A percentile compares a stretch with the other conserved stretches of the same genome.
Evolutionary conservation across 1,140 invertebrate species (phyloP).

Genomic region (Euschistus heros): DNA sequence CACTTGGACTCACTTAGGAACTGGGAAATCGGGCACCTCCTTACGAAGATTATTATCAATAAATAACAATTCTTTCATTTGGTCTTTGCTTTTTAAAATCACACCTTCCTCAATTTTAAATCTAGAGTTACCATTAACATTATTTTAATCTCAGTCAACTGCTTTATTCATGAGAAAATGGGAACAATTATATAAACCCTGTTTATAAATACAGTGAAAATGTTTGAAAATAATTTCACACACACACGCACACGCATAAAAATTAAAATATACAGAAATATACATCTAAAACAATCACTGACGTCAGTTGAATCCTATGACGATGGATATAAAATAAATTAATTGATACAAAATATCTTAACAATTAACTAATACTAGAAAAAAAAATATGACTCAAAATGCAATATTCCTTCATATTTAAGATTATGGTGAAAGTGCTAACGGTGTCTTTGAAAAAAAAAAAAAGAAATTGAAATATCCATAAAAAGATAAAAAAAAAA

Average conservation of each 20-base stretch:
- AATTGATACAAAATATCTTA: conserved; percentile 17
- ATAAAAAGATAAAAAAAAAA: background rate
- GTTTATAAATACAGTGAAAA: conserved; percentile 15
- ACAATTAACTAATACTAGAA: conserved; percentile 19
- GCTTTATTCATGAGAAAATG: conserved; percentile 5
- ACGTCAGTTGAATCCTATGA: background rate
- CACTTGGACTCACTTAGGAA: conserved; percentile 18
- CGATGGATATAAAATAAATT: conserved; percentile 17
- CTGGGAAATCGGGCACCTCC: conserved; percentile 13
- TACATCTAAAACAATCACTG: conserved; percentile 13
- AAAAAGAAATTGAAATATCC: conserved; percentile 3
- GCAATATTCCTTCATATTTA: background rate
- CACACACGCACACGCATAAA: background rate
- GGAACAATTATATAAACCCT: conserved; percentile 19
- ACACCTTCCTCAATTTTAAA: conserved; percentile 12
- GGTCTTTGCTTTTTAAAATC: conserved; percentile 19
- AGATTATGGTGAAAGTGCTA: background rate
- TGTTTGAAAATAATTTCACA: conserved; percentile 8
- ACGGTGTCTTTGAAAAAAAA: background rate
- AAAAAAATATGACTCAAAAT: conserved; percentile 16
- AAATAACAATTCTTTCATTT: conserved; percentile 17
- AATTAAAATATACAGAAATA: conserved; percentile 11
- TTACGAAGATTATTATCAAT: conserved; percentile 14
- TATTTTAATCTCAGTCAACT: conserved; percentile 15
- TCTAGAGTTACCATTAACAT: conserved; percentile 9